A percentile compares a stretch with the other conserved stretches of the same genome.
phyloP scores from a whole-genome alignment of 2,797 vertebrate species.

The Sebastiscus albofasciatus region DNA sequence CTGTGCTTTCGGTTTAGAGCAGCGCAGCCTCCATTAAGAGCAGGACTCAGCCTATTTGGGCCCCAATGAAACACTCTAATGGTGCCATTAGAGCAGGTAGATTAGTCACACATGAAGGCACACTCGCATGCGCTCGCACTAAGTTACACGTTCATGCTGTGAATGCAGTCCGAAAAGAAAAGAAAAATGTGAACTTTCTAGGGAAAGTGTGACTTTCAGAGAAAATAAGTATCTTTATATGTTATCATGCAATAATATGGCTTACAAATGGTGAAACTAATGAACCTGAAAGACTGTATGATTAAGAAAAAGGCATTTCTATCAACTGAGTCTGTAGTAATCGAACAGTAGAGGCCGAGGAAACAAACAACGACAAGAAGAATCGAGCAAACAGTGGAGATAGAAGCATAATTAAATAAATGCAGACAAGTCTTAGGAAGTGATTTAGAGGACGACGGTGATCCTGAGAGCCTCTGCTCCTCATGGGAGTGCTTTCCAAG shows the following conservation, averaged over 20 bases:
- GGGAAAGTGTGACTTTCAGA: background rate
- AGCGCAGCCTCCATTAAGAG: constrained; percentile 63
- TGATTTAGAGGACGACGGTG: constrained; percentile 14
- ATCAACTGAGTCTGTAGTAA: constrained; percentile 6
- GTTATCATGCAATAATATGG: background rate
- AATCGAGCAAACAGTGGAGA: constrained; percentile 5
- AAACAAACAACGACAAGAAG: constrained; percentile 7
- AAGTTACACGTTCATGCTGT: constrained; percentile 1
- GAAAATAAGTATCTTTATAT: background rate
- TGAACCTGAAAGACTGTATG: background rate
- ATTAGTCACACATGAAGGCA: constrained; percentile 55
- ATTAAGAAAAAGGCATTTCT: constrained; percentile 7
- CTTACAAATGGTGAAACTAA: background rate
- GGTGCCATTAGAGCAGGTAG: constrained; percentile 67
- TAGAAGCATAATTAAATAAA: constrained; percentile 34
- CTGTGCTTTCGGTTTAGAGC: constrained; percentile 48
- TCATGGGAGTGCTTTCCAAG: background rate
- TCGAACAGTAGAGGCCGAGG: background rate
- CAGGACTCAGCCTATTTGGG: constrained; percentile 60
- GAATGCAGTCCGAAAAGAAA: background rate
- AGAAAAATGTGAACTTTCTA: constrained; percentile 1
- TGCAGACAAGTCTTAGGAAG: constrained; percentile 5
- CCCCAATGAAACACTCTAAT: constrained; percentile 65
- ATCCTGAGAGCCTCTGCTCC: constrained; percentile 1
- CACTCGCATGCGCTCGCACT: constrained; percentile 8